Percentiles rank a stretch among this genome's conserved stretches.
Evolutionary conservation across 2,888 invertebrate species (phyloP).

Genomic region (Tetramorium bicarinatum): DNA sequence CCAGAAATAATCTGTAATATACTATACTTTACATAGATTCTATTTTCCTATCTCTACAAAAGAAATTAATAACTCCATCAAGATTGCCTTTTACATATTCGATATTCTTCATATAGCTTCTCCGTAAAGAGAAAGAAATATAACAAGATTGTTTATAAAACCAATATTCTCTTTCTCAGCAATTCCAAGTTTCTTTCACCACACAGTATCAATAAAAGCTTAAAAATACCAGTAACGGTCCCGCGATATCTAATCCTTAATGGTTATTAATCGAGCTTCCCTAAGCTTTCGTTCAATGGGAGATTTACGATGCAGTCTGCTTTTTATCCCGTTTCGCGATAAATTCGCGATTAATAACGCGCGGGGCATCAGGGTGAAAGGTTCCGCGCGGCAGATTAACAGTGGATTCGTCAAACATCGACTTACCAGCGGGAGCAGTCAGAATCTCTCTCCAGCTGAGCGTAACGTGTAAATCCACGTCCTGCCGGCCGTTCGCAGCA

Average conservation of each 20-base stretch:
- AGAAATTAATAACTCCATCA: not conserved
- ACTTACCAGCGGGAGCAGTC: conserved; percentile 62
- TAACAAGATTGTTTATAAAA: conserved; percentile 13
- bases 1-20: not conserved
- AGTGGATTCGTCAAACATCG: conserved; percentile 52
- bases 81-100: conserved; percentile 22
- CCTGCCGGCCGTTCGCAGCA: conserved; percentile 46
- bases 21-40: not conserved
- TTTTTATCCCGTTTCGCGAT: conserved; percentile 13
- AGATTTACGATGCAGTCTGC: not conserved
- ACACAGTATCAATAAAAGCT: not conserved
- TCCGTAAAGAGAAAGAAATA: not conserved
- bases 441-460: conserved; percentile 20
- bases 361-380: not conserved
- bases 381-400: conserved; percentile 20
- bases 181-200: not conserved
- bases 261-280: not conserved
- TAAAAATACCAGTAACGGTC: not conserved
- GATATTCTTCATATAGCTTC: not conserved
- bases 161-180: not conserved
- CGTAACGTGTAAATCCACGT: conserved; percentile 52
- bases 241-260: not conserved
- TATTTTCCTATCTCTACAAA: not conserved
- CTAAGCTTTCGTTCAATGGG: conserved; percentile 13
- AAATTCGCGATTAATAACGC: conserved; percentile 23